Evolutionary conservation across 2,797 vertebrate genomes (phyloP).

Genomic region (Jordanella pulchra): DNA sequence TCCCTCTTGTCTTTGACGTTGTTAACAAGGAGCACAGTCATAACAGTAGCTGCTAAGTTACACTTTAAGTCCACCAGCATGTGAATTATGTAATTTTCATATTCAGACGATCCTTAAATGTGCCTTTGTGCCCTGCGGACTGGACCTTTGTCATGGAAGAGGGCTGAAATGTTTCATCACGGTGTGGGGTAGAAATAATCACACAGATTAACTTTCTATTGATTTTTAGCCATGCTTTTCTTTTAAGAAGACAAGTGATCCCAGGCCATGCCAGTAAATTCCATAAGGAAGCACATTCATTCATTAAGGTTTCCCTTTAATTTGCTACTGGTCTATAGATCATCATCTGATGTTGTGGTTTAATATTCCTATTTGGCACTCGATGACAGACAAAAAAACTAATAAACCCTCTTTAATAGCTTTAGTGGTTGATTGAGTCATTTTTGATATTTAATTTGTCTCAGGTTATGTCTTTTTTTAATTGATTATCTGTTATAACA

Average conservation of each 20-base stretch:
- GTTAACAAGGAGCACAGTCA: not conserved
- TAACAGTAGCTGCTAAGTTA: not conserved
- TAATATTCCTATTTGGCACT: not conserved
- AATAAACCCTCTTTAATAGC: slow-evolving; percentile 20
- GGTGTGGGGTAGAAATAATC: slow-evolving; percentile 12
- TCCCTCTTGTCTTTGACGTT: not conserved
- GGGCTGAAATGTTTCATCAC: slow-evolving; percentile 28
- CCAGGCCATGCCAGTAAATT: not conserved
- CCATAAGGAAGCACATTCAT: not conserved
- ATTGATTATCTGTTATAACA: slow-evolving; percentile 38
- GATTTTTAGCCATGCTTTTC: slow-evolving; percentile 32
- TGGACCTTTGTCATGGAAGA: slow-evolving; percentile 6
- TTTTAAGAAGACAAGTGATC: slow-evolving; percentile 18
- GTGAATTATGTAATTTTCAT: slow-evolving; percentile 6
- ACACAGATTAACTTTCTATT: slow-evolving; percentile 25
- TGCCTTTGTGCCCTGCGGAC: slow-evolving; percentile 4
- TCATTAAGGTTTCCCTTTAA: slow-evolving; percentile 21
- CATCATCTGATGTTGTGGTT: not conserved
- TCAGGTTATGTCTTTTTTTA: slow-evolving; percentile 11
- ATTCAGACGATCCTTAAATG: slow-evolving; percentile 3
- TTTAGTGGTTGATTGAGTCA: slow-evolving; percentile 16
- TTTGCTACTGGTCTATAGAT: slow-evolving; percentile 15
- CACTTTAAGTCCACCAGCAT: not conserved
- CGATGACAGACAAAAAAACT: slow-evolving; percentile 4
- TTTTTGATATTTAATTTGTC: slow-evolving; percentile 20